Conservation (phyloP, 2,888 invertebrate genomes). For the Dasypolia templi region DNA sequence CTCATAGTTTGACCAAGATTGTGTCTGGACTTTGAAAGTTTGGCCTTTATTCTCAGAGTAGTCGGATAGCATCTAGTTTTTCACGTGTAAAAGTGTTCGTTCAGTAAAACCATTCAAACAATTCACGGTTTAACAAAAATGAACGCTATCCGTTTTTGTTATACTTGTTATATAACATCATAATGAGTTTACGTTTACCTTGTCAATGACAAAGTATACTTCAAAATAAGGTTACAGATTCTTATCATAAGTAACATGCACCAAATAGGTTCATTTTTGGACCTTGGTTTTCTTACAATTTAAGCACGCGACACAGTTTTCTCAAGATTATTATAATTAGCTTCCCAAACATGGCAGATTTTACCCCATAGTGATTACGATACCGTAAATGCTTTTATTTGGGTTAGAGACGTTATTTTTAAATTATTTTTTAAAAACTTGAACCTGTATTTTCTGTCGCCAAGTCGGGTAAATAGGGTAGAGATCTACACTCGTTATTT, state of each 20-base stretch:
- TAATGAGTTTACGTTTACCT: slow-evolving; percentile 32
- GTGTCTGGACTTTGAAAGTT: no score
- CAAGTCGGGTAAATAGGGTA: no score
- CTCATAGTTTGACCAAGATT: no score
- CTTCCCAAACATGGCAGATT: slow-evolving; percentile 33
- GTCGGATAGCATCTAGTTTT: no score
- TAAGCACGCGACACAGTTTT: slow-evolving; percentile 46
- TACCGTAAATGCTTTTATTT: slow-evolving; percentile 27
- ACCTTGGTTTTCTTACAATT: slow-evolving; percentile 45
- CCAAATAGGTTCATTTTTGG: slow-evolving; percentile 35
- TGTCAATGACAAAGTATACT: slow-evolving; percentile 39
- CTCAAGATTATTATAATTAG: slow-evolving; percentile 56
- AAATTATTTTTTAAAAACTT: no score
- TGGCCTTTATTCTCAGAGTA: no score
- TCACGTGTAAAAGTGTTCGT: no score
- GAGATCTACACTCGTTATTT: no score
- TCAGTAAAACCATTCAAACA: no score
- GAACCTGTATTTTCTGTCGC: no score
- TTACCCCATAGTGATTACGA: slow-evolving; percentile 23
- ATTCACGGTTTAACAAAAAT: no score
- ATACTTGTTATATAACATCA: slow-evolving; percentile 6
- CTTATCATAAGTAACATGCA: slow-evolving; percentile 38
- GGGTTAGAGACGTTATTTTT: neutral
- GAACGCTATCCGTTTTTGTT: no score
- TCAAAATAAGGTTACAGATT: slow-evolving; percentile 47